Evolutionary conservation across 2,113 vertebrate species (phyloP).

Genomic region (Mola mola): DNA sequence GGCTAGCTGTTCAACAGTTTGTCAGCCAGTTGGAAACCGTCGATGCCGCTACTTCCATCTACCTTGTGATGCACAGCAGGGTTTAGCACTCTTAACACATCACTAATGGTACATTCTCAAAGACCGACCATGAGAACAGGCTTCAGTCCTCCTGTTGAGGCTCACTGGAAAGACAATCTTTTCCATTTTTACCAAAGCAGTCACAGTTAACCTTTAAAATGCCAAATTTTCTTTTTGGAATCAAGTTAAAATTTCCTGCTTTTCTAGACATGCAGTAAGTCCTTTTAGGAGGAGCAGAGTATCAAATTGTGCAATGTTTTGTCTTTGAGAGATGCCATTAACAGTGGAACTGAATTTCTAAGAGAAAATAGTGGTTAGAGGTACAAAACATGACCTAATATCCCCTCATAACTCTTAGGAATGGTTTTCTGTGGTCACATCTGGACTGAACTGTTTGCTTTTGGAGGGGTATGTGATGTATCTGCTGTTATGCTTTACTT

Average conservation of each 20-base stretch:
- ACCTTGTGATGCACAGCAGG: conserved; percentile 40
- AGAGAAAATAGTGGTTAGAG: conserved; percentile 37
- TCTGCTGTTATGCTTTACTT: conserved; percentile 75
- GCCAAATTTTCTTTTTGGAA: conserved; percentile 20
- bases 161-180: neutral
- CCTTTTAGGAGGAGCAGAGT: neutral
- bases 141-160: neutral
- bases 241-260: conserved; percentile 2
- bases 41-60: conserved; percentile 30
- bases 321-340: conserved; percentile 65
- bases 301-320: conserved; percentile 11
- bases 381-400: conserved; percentile 31
- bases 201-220: conserved; percentile 9
- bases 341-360: conserved; percentile 49
- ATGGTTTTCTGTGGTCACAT: conserved; percentile 52
- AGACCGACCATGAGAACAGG: conserved; percentile 25
- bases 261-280: neutral
- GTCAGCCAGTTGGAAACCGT: conserved; percentile 46
- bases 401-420: conserved; percentile 46
- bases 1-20: conserved; percentile 38
- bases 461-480: conserved; percentile 57
- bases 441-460: conserved; percentile 60
- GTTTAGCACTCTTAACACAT: conserved; percentile 48
- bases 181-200: neutral
- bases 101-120: conserved; percentile 67